Base-by-base conservation (phyloP, 2,113 vertebrate genomes). In the Chaetorhynchus papuensis region DNA sequence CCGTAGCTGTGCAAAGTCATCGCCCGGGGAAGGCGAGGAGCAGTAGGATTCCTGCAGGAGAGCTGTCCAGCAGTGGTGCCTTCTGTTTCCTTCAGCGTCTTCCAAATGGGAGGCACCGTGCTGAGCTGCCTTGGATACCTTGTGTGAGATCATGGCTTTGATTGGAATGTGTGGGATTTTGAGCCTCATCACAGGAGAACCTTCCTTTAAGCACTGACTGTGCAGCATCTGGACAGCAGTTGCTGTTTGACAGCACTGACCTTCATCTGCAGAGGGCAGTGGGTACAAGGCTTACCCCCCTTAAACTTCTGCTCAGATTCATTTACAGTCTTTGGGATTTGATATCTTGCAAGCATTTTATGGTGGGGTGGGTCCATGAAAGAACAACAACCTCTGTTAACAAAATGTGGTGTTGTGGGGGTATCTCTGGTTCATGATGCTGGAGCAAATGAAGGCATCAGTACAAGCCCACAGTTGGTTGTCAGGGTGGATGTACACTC, bases 1-100 rank as follows among this genome's bases (percentile, higher is more conserved):
- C 31, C 5, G 0, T 17, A 30, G 66, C 42, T 33, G 1, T 9
- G 49, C 75, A 9, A 45, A 24, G 54, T 4, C 33, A 0, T 10
- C 0, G 3, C 71, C 33, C 33, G 47, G 30, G 15, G 81, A 56
- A 66, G 49, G 70, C 4, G 0, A 33, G 35, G 7, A 59, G 81
- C 72, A 17, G 69, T 2, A 22, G 72, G 63, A 8, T 26, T 63
- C 77, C 82, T 68, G 18, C 61, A 24, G 65, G 37, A 93, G 71
- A 82, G 75, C 85, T 92, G 78, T 64, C 83, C 91, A 90, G 93
- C 68, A 77, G 18, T 10, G 65, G 72, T 33, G 44, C 39, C 83
- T 83, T 66, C 75, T 44, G 42, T 54, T 78, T 61, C 70, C 77
- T 66, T 35, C 56, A 71, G 64, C 19, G 3, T 37, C 60, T 91